These are phyloP conservation scores for Leptobrachium leishanense DNA, from an alignment of 2,113 vertebrate species.

Conservation along the genomic window DNA sequence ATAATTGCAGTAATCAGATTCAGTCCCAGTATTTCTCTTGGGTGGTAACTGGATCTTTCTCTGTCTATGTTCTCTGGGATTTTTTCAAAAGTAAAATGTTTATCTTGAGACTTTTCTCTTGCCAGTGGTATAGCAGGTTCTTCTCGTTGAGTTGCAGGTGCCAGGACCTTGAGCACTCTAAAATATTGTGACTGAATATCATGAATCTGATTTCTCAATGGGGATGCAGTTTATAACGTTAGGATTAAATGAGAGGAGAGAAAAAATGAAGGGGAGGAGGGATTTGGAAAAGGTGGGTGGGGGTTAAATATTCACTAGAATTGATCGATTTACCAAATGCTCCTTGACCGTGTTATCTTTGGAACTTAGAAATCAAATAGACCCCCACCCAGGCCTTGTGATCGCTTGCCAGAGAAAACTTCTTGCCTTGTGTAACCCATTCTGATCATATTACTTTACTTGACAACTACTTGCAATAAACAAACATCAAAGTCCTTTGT, in stretches of 20 bases:
- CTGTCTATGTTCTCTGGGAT: background rate
- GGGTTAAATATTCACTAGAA: constrained; percentile 45
- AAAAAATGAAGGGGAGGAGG: constrained; percentile 7
- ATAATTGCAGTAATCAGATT: background rate
- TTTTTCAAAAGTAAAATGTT: background rate
- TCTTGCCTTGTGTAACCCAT: constrained; percentile 33
- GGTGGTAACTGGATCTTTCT: background rate
- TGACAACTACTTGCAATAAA: background rate
- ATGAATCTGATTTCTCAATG: constrained; percentile 17
- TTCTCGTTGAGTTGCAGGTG: background rate
- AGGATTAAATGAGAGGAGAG: constrained; percentile 19
- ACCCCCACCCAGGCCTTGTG: constrained; percentile 12
- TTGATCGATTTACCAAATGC: constrained; percentile 33
- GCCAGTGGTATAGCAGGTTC: background rate
- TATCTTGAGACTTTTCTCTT: background rate
- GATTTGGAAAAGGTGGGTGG: constrained; percentile 14
- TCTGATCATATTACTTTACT: background rate
- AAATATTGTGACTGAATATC: constrained; percentile 8
- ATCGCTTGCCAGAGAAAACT: constrained; percentile 26
- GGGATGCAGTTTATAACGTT: constrained; percentile 29
- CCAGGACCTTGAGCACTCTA: background rate
- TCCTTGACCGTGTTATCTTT: constrained; percentile 47
- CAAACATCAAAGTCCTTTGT: background rate
- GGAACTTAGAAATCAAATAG: constrained; percentile 37
- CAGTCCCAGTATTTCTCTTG: background rate